Evolutionary conservation across 2,888 invertebrate genomes (phyloP).

Genomic region (Zele albiditarsus): DNA sequence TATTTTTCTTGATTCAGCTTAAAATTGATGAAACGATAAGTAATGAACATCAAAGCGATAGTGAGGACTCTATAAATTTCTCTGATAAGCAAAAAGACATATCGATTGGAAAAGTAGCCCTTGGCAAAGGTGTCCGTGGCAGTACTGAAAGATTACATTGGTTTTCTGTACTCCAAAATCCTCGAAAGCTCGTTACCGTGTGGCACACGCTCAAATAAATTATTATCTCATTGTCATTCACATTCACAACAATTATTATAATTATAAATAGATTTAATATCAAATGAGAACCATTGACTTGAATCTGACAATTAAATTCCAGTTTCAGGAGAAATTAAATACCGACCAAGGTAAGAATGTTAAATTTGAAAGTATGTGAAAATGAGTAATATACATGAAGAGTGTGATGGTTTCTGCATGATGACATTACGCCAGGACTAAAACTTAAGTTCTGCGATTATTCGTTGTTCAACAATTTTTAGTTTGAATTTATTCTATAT

Average conservation of each 20-base stretch:
- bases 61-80: conserved; percentile 67
- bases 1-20: conserved; percentile 37
- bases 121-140: conserved; percentile 70
- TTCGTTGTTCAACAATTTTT: too few relatives aligned
- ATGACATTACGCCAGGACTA: too few relatives aligned
- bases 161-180: conserved; percentile 70
- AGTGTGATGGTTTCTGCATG: too few relatives aligned
- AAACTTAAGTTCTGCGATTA: too few relatives aligned
- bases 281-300: neutral
- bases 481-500: too few relatives aligned
- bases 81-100: conserved; percentile 60
- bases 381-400: too few relatives aligned
- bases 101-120: conserved; percentile 68
- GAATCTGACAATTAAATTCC: neutral
- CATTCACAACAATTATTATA: neutral
- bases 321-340: neutral
- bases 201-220: conserved; percentile 70
- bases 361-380: too few relatives aligned
- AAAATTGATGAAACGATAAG: conserved; percentile 48
- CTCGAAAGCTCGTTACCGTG: conserved; percentile 69
- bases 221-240: neutral
- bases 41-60: conserved; percentile 63
- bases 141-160: conserved; percentile 68
- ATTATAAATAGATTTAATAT: neutral
- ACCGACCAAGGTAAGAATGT: too few relatives aligned